These are phyloP conservation scores for Picus viridis DNA, from an alignment of 2,797 vertebrate species.

Conservation along the genomic window DNA sequence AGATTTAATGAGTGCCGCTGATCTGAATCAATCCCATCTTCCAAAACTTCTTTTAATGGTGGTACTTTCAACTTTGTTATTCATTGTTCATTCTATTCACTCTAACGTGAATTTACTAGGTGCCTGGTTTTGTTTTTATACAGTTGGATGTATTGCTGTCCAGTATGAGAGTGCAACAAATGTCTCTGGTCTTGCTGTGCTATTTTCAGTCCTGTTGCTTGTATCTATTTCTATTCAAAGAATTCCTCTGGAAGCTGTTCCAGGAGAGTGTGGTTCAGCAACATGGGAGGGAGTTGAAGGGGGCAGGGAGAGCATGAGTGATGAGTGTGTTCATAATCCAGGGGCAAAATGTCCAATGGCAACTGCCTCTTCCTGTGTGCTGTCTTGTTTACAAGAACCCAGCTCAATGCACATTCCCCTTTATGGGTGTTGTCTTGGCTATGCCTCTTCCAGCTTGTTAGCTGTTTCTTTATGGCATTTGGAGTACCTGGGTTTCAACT, in stretches of 20 bases:
- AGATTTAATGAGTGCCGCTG: background rate
- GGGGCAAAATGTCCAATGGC: background rate
- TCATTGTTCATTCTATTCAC: background rate
- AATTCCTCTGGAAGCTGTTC: slow-evolving; percentile 71
- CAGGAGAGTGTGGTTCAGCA: background rate
- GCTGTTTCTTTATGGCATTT: background rate
- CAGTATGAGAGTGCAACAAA: slow-evolving; percentile 40
- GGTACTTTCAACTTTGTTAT: background rate
- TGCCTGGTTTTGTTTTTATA: background rate
- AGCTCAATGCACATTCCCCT: background rate
- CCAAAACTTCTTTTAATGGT: background rate
- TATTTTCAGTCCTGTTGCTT: slow-evolving; percentile 79
- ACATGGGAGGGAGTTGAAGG: background rate
- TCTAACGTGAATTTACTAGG: background rate
- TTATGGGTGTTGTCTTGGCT: background rate
- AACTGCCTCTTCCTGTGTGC: background rate
- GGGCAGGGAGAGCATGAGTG: background rate
- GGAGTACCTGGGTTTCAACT: background rate
- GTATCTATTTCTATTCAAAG: slow-evolving; percentile 77
- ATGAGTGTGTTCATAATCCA: background rate
- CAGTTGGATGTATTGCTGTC: background rate
- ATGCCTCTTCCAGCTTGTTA: background rate
- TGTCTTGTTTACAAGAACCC: background rate
- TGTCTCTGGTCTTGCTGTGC: slow-evolving; percentile 19
- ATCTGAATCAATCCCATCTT: background rate